Percentiles rank a stretch among this genome's conserved stretches.
Conservation (phyloP, 64 coral and sea anemone species). For the Montipora sp. region DNA sequence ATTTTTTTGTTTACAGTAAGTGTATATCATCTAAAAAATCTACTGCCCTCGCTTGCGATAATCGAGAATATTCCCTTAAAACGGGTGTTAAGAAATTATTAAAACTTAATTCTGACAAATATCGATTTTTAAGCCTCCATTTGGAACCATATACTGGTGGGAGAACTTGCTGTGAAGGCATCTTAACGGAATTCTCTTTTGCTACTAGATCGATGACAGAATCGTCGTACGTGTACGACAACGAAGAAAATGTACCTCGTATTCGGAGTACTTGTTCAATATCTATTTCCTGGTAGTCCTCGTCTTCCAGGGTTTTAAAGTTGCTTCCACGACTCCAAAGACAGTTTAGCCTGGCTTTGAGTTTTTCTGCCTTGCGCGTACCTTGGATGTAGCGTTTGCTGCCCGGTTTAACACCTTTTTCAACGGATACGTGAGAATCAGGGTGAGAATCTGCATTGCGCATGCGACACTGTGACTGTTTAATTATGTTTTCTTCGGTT, state of each 20-base stretch:
- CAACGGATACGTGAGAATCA: not conserved
- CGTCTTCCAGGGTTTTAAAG: not conserved
- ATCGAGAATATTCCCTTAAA: conserved; percentile 51
- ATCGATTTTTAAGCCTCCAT: conserved; percentile 48
- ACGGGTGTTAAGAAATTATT: conserved; percentile 35
- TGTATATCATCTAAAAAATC: conserved; percentile 26
- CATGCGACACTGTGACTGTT: not conserved
- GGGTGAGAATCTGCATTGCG: not conserved
- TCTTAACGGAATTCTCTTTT: conserved; percentile 23
- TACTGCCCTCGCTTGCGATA: conserved; percentile 28
- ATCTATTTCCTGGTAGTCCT: conserved; percentile 54
- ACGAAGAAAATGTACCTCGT: not conserved
- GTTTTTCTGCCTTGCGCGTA: not conserved
- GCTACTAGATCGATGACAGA: conserved; percentile 41
- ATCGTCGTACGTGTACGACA: not conserved
- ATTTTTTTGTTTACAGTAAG: not conserved
- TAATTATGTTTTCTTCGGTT: not conserved
- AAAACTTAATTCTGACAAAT: conserved; percentile 15
- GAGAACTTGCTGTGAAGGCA: not conserved
- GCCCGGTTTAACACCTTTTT: not conserved
- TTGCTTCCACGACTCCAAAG: conserved; percentile 29
- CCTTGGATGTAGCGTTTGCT: not conserved
- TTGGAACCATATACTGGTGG: conserved; percentile 31
- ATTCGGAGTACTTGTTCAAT: conserved; percentile 45
- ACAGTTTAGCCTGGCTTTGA: conserved; percentile 18